These are phyloP conservation scores for Hydrochoerus hydrochaeris DNA, from an alignment of 2,113 vertebrate genomes.

Conservation along the genomic window DNA sequence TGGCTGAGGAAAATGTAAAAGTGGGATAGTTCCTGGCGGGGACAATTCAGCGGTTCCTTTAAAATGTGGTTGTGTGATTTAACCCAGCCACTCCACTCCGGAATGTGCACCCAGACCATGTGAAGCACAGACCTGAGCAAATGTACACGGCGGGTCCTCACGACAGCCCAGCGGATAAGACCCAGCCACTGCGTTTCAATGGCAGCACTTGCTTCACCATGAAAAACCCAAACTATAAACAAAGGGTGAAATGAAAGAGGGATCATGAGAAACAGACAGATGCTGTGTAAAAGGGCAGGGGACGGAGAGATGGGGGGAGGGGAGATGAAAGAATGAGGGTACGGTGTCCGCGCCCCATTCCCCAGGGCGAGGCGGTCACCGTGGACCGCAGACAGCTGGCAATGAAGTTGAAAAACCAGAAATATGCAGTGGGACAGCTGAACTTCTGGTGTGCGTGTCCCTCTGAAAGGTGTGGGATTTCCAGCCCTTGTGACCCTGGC, in stretches of 20 bases:
- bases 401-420: too few species aligned
- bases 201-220: too few species aligned
- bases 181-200: background rate
- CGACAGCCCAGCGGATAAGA: too few species aligned
- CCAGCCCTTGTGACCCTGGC: background rate
- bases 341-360: background rate
- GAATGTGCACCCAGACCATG: too few species aligned
- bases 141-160: too few species aligned
- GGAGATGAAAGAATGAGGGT: fast-evolving
- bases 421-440: too few species aligned
- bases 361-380: too few species aligned
- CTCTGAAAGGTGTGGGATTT: background rate
- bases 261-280: background rate
- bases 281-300: background rate
- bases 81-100: too few species aligned
- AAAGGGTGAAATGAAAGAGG: background rate
- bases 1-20: background rate
- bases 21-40: background rate
- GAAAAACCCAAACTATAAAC: background rate
- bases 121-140: background rate
- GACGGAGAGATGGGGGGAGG: background rate
- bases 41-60: background rate
- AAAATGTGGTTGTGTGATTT: background rate
- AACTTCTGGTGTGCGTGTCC: too few species aligned
- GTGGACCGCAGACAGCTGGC: background rate